Evolutionary conservation across 2,113 vertebrate genomes (phyloP).

Genomic region (Equus quagga): DNA sequence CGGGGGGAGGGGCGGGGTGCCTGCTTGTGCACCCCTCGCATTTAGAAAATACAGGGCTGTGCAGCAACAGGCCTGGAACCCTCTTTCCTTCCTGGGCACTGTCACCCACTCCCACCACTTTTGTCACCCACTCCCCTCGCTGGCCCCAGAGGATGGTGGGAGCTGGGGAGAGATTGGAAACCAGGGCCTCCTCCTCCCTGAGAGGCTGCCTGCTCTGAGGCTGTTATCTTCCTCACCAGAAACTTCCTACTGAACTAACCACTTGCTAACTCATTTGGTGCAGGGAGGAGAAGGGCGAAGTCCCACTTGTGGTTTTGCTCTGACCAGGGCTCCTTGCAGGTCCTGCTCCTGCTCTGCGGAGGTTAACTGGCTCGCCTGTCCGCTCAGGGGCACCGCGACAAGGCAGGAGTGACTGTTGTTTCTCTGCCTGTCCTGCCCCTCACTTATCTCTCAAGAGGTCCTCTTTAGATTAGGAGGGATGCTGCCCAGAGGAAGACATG

Average conservation of each 20-base stretch:
- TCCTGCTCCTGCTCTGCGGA: too few species aligned
- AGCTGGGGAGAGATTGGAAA: background rate
- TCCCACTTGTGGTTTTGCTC: background rate
- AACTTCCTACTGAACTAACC: background rate
- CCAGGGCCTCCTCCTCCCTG: background rate
- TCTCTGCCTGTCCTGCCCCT: background rate
- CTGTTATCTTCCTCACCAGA: background rate
- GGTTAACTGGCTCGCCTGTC: accelerated
- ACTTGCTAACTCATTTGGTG: accelerated
- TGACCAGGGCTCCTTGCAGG: background rate
- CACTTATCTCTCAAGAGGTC: background rate
- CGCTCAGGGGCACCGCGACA: accelerated
- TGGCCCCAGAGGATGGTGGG: background rate
- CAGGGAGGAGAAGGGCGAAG: background rate
- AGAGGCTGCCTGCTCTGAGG: background rate
- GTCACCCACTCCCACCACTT: too few species aligned
- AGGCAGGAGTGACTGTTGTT: background rate
- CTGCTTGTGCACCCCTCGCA: background rate
- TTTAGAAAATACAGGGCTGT: background rate
- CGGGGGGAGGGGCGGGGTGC: background rate
- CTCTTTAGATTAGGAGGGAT: background rate
- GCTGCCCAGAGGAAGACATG: background rate
- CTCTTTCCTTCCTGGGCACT: background rate
- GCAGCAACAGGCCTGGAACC: background rate
- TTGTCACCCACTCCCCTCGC: background rate